Evolutionary conservation across 2,797 vertebrate genomes (phyloP), one percentile per base, ranked within the genome.

Genomic region (Leucoraja ocellata): DNA sequence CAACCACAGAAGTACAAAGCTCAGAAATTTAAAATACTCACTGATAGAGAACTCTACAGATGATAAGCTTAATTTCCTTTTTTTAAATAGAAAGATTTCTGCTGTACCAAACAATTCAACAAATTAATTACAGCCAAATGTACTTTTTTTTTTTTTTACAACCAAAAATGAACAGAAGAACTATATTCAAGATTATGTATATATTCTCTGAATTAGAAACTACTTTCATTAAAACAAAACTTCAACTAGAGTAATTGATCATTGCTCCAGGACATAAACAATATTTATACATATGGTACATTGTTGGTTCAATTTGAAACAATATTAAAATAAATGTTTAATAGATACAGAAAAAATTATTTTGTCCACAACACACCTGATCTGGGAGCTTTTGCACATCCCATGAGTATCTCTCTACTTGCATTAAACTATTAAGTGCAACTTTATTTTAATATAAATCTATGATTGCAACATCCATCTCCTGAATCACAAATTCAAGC

Each of bases 261-360:
- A 94, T 96, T 96, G 95, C 95, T 96, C 96, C 96, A 95, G 96
- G 96, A 96, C 96, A n/a, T n/a, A 96, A 97, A 97, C 98, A 98
- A 97, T 97, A 97, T 98, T 96, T 98, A 97, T 97, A 98, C 96
- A 97, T 97, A 98, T 97, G 95, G 97, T 97, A 98, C 98, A 98
- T 96, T 98, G 97, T 95, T 94, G 95, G 97, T 54, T 96, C 97
- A 96, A 97, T 96, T 96, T 97, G 96, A 98, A 98, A 98, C 97
- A 97, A 97, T 98, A 98, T 97, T 98, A 98, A 98, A 98, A 98
- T 98, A 98, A 98, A 98, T 96, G 97, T 97, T 98, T 97, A 97
- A 98, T 98, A 98, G 97, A 97, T 98, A 97, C 96, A 97, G 98
- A 97, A 96, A 96, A 96, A 95, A 76, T 96, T 96, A 95, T 95